Evolutionary conservation across 2,888 invertebrate genomes (phyloP).

Genomic region (Pseudeuparius sepicola): DNA sequence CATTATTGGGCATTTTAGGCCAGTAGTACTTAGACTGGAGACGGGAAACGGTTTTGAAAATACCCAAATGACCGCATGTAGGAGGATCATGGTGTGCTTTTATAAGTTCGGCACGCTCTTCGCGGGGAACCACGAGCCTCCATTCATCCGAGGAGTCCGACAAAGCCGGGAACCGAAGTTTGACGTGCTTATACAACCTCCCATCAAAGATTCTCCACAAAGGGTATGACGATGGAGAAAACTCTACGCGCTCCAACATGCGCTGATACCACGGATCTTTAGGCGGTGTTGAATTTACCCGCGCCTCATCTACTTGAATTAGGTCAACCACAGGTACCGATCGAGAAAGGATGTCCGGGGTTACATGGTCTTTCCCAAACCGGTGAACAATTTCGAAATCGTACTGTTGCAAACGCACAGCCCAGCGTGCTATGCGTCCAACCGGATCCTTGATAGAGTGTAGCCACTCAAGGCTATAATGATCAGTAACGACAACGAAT

Average conservation of each 20-base stretch:
- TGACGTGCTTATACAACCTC: slow-evolving; percentile 18
- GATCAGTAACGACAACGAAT: too few species aligned
- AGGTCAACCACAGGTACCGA: too few species aligned
- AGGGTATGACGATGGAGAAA: slow-evolving; percentile 16
- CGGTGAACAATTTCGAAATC: too few species aligned
- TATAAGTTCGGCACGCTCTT: slow-evolving; percentile 7
- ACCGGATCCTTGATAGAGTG: too few species aligned
- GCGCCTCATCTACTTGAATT: too few species aligned
- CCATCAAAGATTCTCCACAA: slow-evolving; percentile 17
- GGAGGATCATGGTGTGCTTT: slow-evolving; percentile 18
- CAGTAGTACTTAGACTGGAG: slow-evolving; percentile 19
- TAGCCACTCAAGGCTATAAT: too few species aligned
- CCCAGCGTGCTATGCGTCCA: too few species aligned
- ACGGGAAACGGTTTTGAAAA: slow-evolving; percentile 19
- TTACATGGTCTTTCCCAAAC: too few species aligned
- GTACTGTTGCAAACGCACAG: too few species aligned
- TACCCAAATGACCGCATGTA: slow-evolving; percentile 20
- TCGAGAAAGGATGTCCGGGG: too few species aligned
- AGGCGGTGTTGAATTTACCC: too few species aligned
- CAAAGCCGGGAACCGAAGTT: slow-evolving; percentile 13
- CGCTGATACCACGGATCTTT: slow-evolving; percentile 21
- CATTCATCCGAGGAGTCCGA: slow-evolving; percentile 11
- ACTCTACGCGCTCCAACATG: slow-evolving; percentile 13
- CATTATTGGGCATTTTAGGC: slow-evolving; percentile 21
- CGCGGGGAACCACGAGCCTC: slow-evolving; percentile 19